phyloP scores from a whole-genome alignment of 2,113 vertebrate genomes.

The Dryoscopus gambensis region DNA sequence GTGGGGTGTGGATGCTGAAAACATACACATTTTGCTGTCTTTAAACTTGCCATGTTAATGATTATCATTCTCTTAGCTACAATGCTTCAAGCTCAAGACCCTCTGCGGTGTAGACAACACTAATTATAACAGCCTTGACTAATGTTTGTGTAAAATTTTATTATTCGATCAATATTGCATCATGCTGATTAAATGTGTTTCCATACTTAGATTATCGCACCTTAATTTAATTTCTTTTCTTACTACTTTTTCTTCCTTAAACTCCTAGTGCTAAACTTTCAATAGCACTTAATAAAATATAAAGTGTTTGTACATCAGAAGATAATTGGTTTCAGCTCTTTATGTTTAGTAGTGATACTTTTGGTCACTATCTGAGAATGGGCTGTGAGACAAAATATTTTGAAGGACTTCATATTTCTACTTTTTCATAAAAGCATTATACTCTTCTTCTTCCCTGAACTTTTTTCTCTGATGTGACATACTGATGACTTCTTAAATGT shows the following conservation, averaged over 20 bases:
- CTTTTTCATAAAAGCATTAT: background rate
- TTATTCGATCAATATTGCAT: background rate
- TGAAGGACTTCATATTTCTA: background rate
- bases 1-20: background rate
- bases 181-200: background rate
- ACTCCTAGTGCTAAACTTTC: background rate
- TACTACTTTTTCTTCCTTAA: background rate
- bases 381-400: background rate
- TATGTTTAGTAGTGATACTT: background rate
- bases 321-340: background rate
- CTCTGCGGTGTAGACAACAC: background rate
- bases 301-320: background rate
- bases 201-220: background rate
- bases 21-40: background rate
- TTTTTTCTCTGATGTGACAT: background rate
- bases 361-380: background rate
- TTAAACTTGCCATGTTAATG: background rate
- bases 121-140: constrained; percentile 42
- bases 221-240: background rate
- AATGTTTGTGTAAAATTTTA: background rate
- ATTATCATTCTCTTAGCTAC: background rate
- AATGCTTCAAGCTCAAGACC: background rate
- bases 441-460: background rate
- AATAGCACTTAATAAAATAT: background rate
- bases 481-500: background rate